Evolutionary conservation across 2,888 invertebrate genomes (phyloP).

Genomic region (Apomyelois bistriatella): DNA sequence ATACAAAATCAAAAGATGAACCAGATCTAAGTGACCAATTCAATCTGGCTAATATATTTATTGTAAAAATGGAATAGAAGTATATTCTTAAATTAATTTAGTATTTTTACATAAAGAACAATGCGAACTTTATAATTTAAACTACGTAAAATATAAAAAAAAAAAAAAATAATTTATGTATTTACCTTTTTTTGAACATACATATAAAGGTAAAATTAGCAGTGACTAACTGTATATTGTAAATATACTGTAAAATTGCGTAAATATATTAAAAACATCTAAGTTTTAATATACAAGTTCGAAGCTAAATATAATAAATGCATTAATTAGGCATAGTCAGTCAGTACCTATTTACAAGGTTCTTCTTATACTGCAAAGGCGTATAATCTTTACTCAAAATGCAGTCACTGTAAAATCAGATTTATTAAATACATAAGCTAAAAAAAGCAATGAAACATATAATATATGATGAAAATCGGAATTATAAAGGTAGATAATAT

Average conservation of each 20-base stretch:
- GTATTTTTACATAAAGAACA: too few relatives aligned
- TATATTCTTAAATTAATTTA: too few relatives aligned
- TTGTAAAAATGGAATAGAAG: too few relatives aligned
- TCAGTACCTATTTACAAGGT: not conserved
- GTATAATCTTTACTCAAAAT: not conserved
- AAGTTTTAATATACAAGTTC: too few relatives aligned
- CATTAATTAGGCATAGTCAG: not conserved
- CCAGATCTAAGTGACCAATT: too few relatives aligned
- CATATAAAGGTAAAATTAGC: not conserved
- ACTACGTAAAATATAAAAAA: not conserved
- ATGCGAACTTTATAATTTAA: too few relatives aligned
- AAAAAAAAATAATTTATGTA: not conserved
- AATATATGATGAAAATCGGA: not conserved
- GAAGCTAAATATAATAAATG: not conserved
- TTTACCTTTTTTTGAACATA: not conserved
- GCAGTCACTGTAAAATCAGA: slow-evolving; percentile 1
- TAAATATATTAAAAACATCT: too few relatives aligned
- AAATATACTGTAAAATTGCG: too few relatives aligned
- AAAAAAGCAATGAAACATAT: not conserved
- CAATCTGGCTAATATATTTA: too few relatives aligned
- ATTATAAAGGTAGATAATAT: not conserved
- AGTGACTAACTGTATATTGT: too few relatives aligned
- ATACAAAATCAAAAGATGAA: too few relatives aligned
- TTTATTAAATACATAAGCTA: slow-evolving; percentile 1
- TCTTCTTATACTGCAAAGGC: not conserved